Base-by-base conservation (phyloP, 2,888 invertebrate species). In the Parnassius glacialis region DNA sequence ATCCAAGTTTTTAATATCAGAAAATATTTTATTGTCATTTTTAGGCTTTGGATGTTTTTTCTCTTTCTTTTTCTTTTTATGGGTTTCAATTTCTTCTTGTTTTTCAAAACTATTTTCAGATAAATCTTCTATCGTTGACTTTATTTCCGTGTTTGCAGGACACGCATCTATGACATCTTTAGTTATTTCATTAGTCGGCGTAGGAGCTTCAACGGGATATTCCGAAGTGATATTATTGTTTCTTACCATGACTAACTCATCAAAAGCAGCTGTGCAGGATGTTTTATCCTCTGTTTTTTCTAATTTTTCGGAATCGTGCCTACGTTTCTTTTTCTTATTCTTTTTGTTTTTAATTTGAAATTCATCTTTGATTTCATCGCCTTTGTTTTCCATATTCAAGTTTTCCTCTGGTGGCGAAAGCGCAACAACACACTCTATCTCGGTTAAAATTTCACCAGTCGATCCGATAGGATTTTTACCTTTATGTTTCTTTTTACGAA, bases 401-500 rank as follows among this genome's bases (percentile, higher is more conserved):
- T 3, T 47, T 44, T 52, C 10, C 10, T 59, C 45, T 1, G 34
- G 16, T 9, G 45, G 20, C 3, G 44, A 10, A 44, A 41, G 13
- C 11, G 62, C 64, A 42, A 57, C 61, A 47, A 51, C 56, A 47
- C 56, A 59, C 50, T 67, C 67, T 51, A 34, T 45, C 41, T 67
- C 68, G 56, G 62, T 60, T 16, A 44, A 10, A 1, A 61, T 9
- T 25, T 64, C 58, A 11, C 67, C 68, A 57, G 61, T 43, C 42
- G 65, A 57, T 42, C 66, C 73, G 61, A 9, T 59, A 13, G 66
- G 64, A 66, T 85, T 85, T 63, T 87, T 81, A 56, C 66, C 79
- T 67, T 90, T 88, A 51, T 83, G 87, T 74, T 89, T 90, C 77
- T 90, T 90, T 73, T 87, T 90, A 56, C 86, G 79, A 48, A 76